Evolutionary conservation across 2,113 vertebrate species (phyloP).

Genomic region (Odobenus rosmarus): DNA sequence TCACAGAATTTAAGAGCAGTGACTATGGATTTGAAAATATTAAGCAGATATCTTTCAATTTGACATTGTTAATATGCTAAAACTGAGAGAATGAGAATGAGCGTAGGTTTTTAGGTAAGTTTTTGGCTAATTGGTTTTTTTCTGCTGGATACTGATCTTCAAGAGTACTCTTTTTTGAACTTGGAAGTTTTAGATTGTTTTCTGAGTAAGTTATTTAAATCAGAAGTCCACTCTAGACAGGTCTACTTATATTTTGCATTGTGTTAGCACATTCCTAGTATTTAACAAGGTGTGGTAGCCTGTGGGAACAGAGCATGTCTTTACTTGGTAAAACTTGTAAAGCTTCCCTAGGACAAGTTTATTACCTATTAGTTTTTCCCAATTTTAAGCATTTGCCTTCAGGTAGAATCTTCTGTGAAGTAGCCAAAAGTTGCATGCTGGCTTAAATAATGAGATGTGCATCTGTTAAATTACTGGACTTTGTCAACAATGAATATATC

Average conservation of each 20-base stretch:
- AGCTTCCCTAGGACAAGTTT: slow-evolving; percentile 1
- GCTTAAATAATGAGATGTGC: not conserved
- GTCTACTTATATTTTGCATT: not conserved
- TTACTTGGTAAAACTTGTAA: slow-evolving; percentile 66
- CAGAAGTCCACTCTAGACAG: not conserved
- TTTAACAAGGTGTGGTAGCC: slow-evolving; percentile 72
- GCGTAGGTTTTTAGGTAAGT: not conserved
- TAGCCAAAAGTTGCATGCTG: not conserved
- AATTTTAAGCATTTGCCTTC: slow-evolving; percentile 33
- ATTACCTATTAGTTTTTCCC: slow-evolving; percentile 4
- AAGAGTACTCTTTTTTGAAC: not conserved
- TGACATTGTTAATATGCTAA: not conserved
- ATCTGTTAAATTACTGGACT: not conserved
- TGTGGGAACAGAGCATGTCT: slow-evolving; percentile 48
- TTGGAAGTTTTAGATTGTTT: not conserved
- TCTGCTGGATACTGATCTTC: not conserved
- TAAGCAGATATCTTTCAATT: not conserved
- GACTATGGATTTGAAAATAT: not conserved
- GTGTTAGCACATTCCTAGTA: slow-evolving; percentile 63
- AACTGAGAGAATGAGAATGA: not conserved
- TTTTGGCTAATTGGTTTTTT: slow-evolving; percentile 10
- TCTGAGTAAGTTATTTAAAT: not conserved
- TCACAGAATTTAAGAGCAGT: not conserved
- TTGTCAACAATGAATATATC: not conserved
- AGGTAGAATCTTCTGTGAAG: not conserved